Evolutionary conservation across 2,888 invertebrate species (phyloP).

Genomic region (Hecatera dysodea): DNA sequence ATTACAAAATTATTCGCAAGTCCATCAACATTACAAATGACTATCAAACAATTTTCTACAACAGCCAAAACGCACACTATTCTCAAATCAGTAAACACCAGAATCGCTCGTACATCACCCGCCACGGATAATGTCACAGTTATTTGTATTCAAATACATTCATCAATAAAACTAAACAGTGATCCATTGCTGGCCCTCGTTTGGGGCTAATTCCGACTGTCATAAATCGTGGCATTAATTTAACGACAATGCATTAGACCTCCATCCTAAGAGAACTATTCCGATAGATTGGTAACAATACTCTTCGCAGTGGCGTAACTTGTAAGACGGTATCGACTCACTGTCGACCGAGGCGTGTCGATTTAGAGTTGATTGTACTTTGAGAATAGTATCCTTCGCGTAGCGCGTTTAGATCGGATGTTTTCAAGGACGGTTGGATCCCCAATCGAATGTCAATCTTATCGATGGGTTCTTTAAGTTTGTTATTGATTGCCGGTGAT

Average conservation of each 20-base stretch:
- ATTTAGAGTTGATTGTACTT: slow-evolving; percentile 61
- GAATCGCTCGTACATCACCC: slow-evolving; percentile 51
- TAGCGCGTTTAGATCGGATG: slow-evolving; percentile 53
- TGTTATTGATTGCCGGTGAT: slow-evolving; percentile 65
- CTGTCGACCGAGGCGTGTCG: slow-evolving; percentile 50
- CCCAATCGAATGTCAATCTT: slow-evolving; percentile 81
- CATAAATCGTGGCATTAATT: slow-evolving; percentile 90
- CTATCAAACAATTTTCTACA: slow-evolving; percentile 24
- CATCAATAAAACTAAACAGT: slow-evolving; percentile 79
- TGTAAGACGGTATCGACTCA: slow-evolving; percentile 54
- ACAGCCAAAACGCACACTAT: slow-evolving; percentile 55
- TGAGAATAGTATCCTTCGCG: slow-evolving; percentile 42
- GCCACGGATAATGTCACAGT: slow-evolving; percentile 61
- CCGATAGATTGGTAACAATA: slow-evolving; percentile 91
- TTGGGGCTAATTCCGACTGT: slow-evolving; percentile 84
- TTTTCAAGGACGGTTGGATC: slow-evolving; percentile 63
- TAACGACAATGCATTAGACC: slow-evolving; percentile 89
- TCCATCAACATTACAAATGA: slow-evolving; percentile 50
- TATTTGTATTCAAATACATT: slow-evolving; percentile 75
- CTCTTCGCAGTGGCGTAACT: slow-evolving; percentile 68
- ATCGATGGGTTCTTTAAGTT: slow-evolving; percentile 73
- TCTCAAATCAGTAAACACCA: slow-evolving; percentile 56
- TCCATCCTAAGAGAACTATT: slow-evolving; percentile 91
- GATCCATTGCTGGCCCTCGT: slow-evolving; percentile 75
- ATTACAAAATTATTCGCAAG: slow-evolving; percentile 58